phyloP scores from a whole-genome alignment of 2,797 vertebrate genomes.

The Pangasius krempfi region DNA sequence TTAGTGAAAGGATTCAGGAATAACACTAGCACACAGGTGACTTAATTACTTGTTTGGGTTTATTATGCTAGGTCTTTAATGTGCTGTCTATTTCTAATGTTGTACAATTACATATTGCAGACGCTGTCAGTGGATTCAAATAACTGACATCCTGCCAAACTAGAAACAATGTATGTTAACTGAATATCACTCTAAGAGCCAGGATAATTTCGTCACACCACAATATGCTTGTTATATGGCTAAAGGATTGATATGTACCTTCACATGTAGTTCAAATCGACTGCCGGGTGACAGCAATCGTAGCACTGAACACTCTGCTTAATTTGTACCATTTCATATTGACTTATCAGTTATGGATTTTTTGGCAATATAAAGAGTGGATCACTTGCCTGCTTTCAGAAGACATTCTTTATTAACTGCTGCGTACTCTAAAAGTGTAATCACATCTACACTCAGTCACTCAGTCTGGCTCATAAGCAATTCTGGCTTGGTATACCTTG shows the following conservation, averaged over 20 bases:
- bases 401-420: constrained; percentile 49
- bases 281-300: constrained; percentile 28
- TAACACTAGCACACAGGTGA: background rate
- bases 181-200: background rate
- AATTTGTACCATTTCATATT: constrained; percentile 57
- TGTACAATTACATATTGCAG: background rate
- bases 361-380: constrained; percentile 55
- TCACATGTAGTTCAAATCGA: background rate
- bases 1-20: background rate
- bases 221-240: background rate
- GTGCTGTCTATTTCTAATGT: background rate
- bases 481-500: constrained; percentile 7
- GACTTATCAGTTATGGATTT: constrained; percentile 52
- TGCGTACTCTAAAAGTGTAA: constrained; percentile 50
- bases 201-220: background rate
- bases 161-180: background rate
- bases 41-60: background rate
- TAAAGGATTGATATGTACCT: background rate
- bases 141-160: background rate
- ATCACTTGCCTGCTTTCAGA: constrained; percentile 45
- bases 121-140: background rate
- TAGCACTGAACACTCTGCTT: constrained; percentile 39
- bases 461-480: constrained; percentile 27
- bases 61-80: background rate
- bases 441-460: constrained; percentile 33